Base-by-base conservation (phyloP, 2,888 invertebrate genomes). In the Venusia cambrica region DNA sequence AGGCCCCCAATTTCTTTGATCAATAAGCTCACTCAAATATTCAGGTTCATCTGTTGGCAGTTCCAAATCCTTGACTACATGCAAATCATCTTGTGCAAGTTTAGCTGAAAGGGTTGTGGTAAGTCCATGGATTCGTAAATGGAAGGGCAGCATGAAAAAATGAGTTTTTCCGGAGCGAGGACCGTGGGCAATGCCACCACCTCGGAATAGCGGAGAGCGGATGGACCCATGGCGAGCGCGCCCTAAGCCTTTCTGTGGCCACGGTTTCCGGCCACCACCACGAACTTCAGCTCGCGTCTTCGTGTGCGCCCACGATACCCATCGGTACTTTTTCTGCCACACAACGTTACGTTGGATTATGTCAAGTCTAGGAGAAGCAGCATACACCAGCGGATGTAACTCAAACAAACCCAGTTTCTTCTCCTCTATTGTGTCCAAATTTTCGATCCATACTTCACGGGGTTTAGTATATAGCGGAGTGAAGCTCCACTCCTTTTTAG, bases 231-330 rank as follows among this genome's bases (percentile, higher is more conserved):
- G 98, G 20, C 99, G 90, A 1, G 99, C 95, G 51, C 91, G 89
- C 0, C 99, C 99, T 12, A 89, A 66, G 9, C 97, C 97, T 80
- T 99, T 99, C 69, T 99, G 99, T 0, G 96, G 96, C 97, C 98
- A 98, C 0, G 99, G 99, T 61, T 99, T 99, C 11, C 90, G 89
- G 0, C 97, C 97, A 30, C 97, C 96, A 16, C 98, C 98, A 25
- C 91, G 85, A 33, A 95, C 92, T 84, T 99, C 99, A 0, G 94
- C 93, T 34, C 96, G 88, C 0, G 92, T 91, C 69, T 94, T 93
- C 1, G 93, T 90, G 56, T 93, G 89, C 1, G 92, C 93, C 87
- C 92, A 96, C 54, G 93, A 92, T 73, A 98, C 94, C 83, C 87
- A 92, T 67, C 92, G 90, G 71, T 96, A 97, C 47, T 92, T 88